Conservation (phyloP, 2,113 vertebrate genomes). For the Choloepus hoffmanni region DNA sequence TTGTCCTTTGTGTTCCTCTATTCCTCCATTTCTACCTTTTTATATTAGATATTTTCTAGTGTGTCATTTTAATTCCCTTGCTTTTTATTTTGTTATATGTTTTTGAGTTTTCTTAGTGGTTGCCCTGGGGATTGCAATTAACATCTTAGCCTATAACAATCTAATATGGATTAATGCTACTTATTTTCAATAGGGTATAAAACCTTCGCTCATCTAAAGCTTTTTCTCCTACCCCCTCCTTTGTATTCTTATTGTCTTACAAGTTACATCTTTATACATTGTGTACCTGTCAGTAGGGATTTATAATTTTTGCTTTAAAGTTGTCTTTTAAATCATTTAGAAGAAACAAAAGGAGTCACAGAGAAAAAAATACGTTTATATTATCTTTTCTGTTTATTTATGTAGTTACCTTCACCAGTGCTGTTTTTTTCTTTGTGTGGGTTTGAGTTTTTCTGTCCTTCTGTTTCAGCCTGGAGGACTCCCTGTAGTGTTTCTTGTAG, state of each 20-base stretch:
- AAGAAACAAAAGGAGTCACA: background rate
- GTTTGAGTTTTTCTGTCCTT: background rate
- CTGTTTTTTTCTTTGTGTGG: background rate
- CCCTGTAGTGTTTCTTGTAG: background rate
- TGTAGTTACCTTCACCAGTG: background rate
- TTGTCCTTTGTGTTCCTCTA: background rate
- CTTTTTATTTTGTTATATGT: constrained; percentile 15
- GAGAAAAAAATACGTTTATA: constrained; percentile 9
- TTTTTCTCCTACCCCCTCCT: background rate
- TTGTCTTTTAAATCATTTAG: constrained; percentile 22
- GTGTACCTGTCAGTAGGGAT: background rate
- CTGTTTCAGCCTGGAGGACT: background rate
- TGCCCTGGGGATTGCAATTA: background rate
- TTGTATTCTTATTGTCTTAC: background rate
- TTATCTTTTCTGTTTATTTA: background rate
- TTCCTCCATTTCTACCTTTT: constrained; percentile 16
- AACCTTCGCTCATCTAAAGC: background rate
- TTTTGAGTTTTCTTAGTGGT: constrained; percentile 10
- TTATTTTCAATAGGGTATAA: background rate
- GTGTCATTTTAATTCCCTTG: background rate
- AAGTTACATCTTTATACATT: background rate
- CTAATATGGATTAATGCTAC: background rate
- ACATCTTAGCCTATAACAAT: background rate
- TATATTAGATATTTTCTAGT: background rate
- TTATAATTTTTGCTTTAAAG: background rate